A percentile compares a stretch with the other conserved stretches of the same genome.
Evolutionary conservation across 2,113 vertebrate species (phyloP).

Genomic region (Colossoma macropomum): DNA sequence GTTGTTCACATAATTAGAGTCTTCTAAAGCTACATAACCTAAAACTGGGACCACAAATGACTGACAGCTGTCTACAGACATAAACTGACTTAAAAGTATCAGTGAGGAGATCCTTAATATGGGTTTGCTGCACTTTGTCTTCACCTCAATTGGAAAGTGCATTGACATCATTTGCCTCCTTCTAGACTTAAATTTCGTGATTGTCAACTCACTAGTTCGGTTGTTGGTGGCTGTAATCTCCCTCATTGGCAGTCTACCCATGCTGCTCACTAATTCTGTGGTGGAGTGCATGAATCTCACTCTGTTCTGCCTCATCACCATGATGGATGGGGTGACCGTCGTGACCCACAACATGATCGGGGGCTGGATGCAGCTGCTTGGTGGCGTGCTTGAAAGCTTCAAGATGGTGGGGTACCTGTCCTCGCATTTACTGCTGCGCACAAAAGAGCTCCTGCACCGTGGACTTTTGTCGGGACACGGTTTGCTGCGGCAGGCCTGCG

Average conservation of each 20-base stretch:
- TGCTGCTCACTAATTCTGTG: constrained; percentile 68
- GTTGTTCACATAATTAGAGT: not conserved
- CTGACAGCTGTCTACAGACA: not conserved
- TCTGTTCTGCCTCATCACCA: constrained; percentile 67
- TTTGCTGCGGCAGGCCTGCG: constrained; percentile 78
- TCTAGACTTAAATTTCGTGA: constrained; percentile 89
- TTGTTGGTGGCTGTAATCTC: constrained; percentile 75
- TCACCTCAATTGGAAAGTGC: constrained; percentile 80
- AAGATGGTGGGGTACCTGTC: constrained; percentile 88
- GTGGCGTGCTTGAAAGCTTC: constrained; percentile 83
- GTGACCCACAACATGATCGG: constrained; percentile 70
- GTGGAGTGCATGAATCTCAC: constrained; percentile 79
- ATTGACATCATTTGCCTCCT: constrained; percentile 83
- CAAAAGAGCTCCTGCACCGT: constrained; percentile 83
- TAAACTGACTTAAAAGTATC: not conserved
- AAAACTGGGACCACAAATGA: not conserved
- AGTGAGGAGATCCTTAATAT: constrained; percentile 64
- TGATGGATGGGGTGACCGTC: constrained; percentile 66
- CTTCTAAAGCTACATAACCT: not conserved
- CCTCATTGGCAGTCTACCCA: constrained; percentile 81
- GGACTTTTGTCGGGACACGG: constrained; percentile 79
- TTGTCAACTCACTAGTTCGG: constrained; percentile 85
- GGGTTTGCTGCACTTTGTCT: constrained; percentile 82
- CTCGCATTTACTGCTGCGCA: constrained; percentile 81
- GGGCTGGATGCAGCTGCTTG: constrained; percentile 73